Evolutionary conservation across 2,888 invertebrate genomes (phyloP).

Genomic region (Hetaerina titia): DNA sequence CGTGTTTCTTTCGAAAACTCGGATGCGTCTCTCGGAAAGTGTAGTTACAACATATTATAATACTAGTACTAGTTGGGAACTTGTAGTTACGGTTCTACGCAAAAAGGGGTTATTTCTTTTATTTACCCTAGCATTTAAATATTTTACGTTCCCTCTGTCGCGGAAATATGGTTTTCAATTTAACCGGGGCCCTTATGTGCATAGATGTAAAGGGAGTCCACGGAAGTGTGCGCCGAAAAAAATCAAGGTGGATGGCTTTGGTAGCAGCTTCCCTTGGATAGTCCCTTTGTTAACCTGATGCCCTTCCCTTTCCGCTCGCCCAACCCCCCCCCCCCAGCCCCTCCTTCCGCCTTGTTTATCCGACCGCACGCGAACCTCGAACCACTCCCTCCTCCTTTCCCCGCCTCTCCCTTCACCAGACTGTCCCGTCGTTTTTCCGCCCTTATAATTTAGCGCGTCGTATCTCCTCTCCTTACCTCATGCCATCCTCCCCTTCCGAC

Average conservation of each 20-base stretch:
- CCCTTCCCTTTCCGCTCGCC: background rate
- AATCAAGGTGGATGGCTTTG: background rate
- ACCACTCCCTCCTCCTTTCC: background rate
- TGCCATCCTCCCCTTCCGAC: background rate
- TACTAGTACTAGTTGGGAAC: no score
- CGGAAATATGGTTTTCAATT: conserved; percentile 3
- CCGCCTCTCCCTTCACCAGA: background rate
- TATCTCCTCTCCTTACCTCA: background rate
- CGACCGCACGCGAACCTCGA: background rate
- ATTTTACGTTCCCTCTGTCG: background rate
- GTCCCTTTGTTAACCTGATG: background rate
- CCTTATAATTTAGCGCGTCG: conserved; percentile 26
- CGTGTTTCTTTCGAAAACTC: no score
- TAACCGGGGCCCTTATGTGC: background rate
- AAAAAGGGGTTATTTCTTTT: no score
- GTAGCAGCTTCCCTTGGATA: background rate
- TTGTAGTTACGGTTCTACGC: no score
- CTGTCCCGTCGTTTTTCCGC: conserved; percentile 20
- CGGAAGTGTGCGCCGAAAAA: background rate
- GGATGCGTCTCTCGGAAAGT: no score
- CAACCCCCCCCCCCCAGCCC: background rate
- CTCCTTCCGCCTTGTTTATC: background rate
- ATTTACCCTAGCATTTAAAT: no score
- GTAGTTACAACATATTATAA: no score
- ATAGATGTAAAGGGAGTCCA: background rate